Percentiles rank a stretch among this genome's conserved stretches.
Conservation (phyloP, 2,888 invertebrate species). For the Xylocampa areola region DNA sequence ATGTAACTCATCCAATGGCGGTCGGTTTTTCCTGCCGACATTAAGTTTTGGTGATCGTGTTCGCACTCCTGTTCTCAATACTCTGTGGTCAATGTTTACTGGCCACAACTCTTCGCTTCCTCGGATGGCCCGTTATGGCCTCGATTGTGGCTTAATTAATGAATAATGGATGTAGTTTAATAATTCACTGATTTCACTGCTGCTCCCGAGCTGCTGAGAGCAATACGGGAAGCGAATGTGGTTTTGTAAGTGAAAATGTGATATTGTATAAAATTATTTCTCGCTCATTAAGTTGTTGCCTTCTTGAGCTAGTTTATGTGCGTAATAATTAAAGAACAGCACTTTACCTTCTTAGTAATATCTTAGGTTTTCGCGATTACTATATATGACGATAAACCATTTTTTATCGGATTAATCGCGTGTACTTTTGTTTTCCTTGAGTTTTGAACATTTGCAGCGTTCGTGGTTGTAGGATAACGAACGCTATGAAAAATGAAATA, state of each 20-base stretch:
- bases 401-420: too few species aligned
- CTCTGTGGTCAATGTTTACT: slow-evolving; percentile 29
- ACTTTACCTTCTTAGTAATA: too few species aligned
- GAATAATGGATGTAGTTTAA: slow-evolving; percentile 82
- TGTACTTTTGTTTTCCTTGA: too few species aligned
- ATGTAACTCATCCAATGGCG: too few species aligned
- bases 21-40: too few species aligned
- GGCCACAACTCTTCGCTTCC: slow-evolving; percentile 57
- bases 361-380: too few species aligned
- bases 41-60: background rate
- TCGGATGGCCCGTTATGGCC: slow-evolving; percentile 72
- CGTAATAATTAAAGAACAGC: too few species aligned
- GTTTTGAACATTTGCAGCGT: too few species aligned
- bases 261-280: slow-evolving; percentile 23
- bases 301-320: too few species aligned
- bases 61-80: slow-evolving; percentile 20
- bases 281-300: slow-evolving; percentile 22
- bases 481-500: too few species aligned
- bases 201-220: slow-evolving; percentile 34
- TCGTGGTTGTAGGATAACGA: too few species aligned
- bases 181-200: slow-evolving; percentile 78
- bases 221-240: slow-evolving; percentile 50
- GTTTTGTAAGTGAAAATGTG: slow-evolving; percentile 34
- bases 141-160: slow-evolving; percentile 82
- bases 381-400: too few species aligned